phyloP scores from a whole-genome alignment of 2,888 invertebrate genomes.

The Aphrophora alni region DNA sequence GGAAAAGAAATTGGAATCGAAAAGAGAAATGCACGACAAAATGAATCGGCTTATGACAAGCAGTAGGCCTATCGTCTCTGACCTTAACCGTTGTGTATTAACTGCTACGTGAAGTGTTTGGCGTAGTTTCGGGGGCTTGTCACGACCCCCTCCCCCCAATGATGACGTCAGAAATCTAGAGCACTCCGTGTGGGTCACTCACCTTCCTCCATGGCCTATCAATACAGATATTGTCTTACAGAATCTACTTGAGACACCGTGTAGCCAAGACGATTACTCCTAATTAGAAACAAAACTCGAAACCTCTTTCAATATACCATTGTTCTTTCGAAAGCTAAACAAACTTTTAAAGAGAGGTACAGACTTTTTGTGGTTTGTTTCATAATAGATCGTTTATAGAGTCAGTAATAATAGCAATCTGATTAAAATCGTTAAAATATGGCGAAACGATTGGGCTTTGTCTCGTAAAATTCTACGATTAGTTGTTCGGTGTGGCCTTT shows the following conservation, averaged over 20 bases:
- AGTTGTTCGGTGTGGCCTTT: too few species aligned
- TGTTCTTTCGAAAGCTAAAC: not conserved
- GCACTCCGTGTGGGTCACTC: not conserved
- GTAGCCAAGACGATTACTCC: not conserved
- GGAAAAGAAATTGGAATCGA: not conserved
- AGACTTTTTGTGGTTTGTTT: not conserved
- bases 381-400: too few species aligned
- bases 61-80: not conserved
- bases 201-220: not conserved
- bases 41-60: not conserved
- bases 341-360: not conserved
- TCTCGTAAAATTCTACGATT: too few species aligned
- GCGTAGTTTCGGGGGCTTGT: not conserved
- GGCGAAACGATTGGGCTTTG: too few species aligned
- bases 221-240: not conserved
- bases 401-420: not conserved
- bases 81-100: not conserved
- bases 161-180: too few species aligned
- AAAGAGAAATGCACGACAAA: not conserved
- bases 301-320: not conserved
- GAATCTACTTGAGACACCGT: not conserved
- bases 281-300: not conserved
- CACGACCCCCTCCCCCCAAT: not conserved
- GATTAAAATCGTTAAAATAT: not conserved
- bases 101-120: not conserved